Evolutionary conservation across 2,888 invertebrate genomes (phyloP), one percentile per base, ranked within the genome.

Genomic region (Rhagium mordax): DNA sequence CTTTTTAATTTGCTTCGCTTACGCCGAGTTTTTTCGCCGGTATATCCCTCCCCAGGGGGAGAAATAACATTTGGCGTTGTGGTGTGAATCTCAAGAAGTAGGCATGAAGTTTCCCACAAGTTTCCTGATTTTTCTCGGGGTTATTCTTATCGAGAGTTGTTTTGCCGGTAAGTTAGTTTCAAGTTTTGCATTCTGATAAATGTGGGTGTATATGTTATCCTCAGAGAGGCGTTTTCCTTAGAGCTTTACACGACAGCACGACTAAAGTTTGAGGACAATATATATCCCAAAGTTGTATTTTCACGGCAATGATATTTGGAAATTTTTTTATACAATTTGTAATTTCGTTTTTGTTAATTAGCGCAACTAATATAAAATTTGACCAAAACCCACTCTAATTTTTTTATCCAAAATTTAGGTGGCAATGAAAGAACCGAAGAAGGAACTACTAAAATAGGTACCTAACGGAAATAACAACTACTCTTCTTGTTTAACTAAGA

Each of bases 121-220:
- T 49, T 51, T 65, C 20, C 27, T 65, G 65, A 27, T 70, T 29
- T 71, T 74, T 8, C 66, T 75, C 41, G 72, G 67, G 29, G 66
- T 65, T 51, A 18, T 75, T 51, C 41, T 74, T 27, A 33, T 73
- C 5, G 68, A 70, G 24, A 70, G 57, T 18, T 75, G 71, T 51
- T 61, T 68, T 57, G 57, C 72, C 29, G 75, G 75, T 75, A 53
- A 73, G 71, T 67, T 4, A 53, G 61, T 18, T 51, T 53, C 27
- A 15, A 49, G 21, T 65, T 65, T 65, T 16, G 4, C 27, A 15
- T 29, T 16, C 13, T 18, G 29, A 47, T 61, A 29, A 61, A 48
- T 51, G 18, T 18, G 20, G 18, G 13, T 24, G 21, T 49, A 49
- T 64, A n/a, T n/a, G 8, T 2, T 10, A 13, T 13, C 47, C 21